Percentiles rank a stretch among this genome's conserved stretches.
phyloP scores from a whole-genome alignment of 2,797 vertebrate genomes.

The Triplophysa bombifrons region DNA sequence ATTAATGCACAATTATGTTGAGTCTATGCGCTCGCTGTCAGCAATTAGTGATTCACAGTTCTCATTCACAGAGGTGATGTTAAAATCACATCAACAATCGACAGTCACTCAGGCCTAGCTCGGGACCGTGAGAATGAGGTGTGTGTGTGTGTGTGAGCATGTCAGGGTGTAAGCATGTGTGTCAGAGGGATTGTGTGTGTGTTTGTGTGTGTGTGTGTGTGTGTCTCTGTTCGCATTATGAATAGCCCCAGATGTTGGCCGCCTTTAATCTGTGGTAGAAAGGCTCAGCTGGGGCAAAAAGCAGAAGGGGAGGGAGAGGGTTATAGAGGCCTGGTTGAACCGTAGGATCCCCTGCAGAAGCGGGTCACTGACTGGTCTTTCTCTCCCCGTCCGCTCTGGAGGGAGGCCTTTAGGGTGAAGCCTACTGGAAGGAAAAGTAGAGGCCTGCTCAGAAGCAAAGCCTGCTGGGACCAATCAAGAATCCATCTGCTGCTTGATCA shows the following conservation, averaged over 20 bases:
- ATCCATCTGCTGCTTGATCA: constrained; percentile 69
- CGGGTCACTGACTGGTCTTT: constrained; percentile 77
- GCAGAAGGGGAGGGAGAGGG: constrained; percentile 72
- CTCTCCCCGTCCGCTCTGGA: constrained; percentile 77
- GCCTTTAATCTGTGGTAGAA: constrained; percentile 88
- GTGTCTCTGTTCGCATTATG: constrained; percentile 71
- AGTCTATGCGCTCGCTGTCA: constrained; percentile 62
- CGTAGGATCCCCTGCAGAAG: constrained; percentile 79
- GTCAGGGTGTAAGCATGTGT: constrained; percentile 17
- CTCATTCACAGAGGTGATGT: constrained; percentile 24
- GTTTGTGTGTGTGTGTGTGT: constrained; percentile 47
- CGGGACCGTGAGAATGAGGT: constrained; percentile 79
- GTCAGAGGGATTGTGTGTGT: background rate
- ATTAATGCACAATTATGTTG: constrained; percentile 75
- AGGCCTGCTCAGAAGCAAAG: constrained; percentile 62
- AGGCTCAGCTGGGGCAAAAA: constrained; percentile 87
- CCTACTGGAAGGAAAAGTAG: constrained; percentile 66
- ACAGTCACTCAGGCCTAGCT: constrained; percentile 72
- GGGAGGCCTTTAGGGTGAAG: constrained; percentile 78
- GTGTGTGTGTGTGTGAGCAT: constrained; percentile 44
- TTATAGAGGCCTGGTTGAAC: constrained; percentile 75
- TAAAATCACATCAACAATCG: constrained; percentile 69
- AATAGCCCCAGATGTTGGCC: constrained; percentile 90
- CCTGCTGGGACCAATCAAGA: constrained; percentile 68
- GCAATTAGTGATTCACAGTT: constrained; percentile 29